Base-by-base conservation (phyloP, 2,797 vertebrate genomes). In the Sphenodon punctatus region DNA sequence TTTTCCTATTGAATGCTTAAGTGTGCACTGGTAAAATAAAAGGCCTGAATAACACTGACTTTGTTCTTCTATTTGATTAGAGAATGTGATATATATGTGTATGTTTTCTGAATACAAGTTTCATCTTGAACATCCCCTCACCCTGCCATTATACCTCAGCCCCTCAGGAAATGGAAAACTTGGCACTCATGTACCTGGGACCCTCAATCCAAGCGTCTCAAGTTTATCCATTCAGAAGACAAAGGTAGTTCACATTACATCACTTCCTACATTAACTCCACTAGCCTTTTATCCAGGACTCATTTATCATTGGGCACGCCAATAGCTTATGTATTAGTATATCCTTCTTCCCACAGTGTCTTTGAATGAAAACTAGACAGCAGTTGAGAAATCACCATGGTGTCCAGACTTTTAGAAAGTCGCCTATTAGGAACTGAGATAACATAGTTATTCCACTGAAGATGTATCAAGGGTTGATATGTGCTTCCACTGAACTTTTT, bases 391-490 rank as follows among this genome's bases (percentile, higher is more conserved):
- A 25, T 41, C 70, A 13, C 20, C 42, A 12, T 0, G 0, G 0
- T 59, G 15, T 25, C 43, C 49, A 87, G 48, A 9, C 3, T 59
- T 78, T 51, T 58, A 64, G 41, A 38, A 90, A 85, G 12, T 73
- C 82, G 11, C 77, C 16, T 76, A 43, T 76, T 76, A 38, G 70
- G 78, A 56, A 17, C 53, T 67, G 13, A 11, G 48, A 75, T 75
- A 55, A 73, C 85, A 66, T 38, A n/a, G 2, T 55, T 85, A 82
- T 78, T 85, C 64, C 1, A 23, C 41, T 65, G 77, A 84, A 45
- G 34, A 32, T 75, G 39, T 10, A 79, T 81, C 58, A 63, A 74
- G 61, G 30, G 76, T 58, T 75, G 39, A 65, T 1, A 48, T 45
- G 36, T 51, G 32, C 60, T 86, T 67, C 43, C 17, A 55, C 9